Conservation (phyloP, 2,113 vertebrate species). For the Silurus glanis region DNA sequence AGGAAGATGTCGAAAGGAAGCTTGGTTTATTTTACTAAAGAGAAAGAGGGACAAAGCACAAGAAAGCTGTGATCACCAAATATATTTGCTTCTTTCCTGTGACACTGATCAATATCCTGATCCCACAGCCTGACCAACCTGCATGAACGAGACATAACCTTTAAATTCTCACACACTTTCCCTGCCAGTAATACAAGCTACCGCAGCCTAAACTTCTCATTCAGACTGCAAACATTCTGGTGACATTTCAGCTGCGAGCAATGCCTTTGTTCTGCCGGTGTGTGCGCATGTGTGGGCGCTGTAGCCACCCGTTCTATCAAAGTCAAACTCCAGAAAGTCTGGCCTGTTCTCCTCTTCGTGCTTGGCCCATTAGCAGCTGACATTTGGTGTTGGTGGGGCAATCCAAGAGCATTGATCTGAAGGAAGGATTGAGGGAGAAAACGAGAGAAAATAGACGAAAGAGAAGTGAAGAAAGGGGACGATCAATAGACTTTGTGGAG, state of each 20-base stretch:
- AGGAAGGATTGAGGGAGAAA: conserved; percentile 26
- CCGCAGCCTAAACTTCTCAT: conserved; percentile 25
- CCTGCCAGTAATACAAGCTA: conserved; percentile 36
- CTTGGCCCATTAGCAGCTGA: conserved; percentile 54
- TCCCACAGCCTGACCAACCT: conserved; percentile 45
- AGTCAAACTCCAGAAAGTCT: conserved; percentile 54
- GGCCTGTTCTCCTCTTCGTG: conserved; percentile 48
- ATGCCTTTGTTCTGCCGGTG: conserved; percentile 50
- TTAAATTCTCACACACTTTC: conserved; percentile 47
- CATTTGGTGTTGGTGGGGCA: conserved; percentile 55
- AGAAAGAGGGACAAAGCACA: neutral
- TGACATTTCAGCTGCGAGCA: conserved; percentile 51
- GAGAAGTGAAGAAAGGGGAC: conserved; percentile 15
- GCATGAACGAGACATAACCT: conserved; percentile 55
- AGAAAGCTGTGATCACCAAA: conserved; percentile 42
- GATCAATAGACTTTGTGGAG: conserved; percentile 46
- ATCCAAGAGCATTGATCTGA: conserved; percentile 52
- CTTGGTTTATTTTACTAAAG: neutral
- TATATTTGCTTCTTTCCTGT: conserved; percentile 46
- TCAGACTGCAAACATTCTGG: conserved; percentile 33
- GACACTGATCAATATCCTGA: conserved; percentile 51
- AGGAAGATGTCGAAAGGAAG: neutral
- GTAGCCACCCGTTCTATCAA: conserved; percentile 31
- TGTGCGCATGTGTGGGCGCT: conserved; percentile 31
- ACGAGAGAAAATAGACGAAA: conserved; percentile 11